Base-by-base conservation (phyloP, 2,113 vertebrate genomes). In the Tangachromis dhanisi region DNA sequence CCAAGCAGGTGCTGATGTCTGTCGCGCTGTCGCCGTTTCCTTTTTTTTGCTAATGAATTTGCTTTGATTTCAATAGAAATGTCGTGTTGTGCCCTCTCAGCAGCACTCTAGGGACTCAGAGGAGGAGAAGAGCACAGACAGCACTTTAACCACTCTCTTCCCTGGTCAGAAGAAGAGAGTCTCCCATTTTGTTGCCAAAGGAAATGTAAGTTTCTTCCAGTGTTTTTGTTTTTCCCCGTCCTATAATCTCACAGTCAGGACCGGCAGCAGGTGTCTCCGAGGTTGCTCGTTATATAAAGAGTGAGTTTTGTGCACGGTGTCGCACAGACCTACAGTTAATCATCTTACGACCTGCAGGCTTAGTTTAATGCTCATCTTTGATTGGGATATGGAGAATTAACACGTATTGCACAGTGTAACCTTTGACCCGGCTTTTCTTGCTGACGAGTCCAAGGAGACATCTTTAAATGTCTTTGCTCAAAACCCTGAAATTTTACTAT, bases 121-220 rank as follows among this genome's bases (percentile, higher is more conserved):
- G 16, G 94, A 89, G 7, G 97, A 97, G 68, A 96, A 95, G 47
- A 95, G 94, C 81, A 80, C 94, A n/a, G 97, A 96, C 8, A 92
- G 94, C 31, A 95, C 96, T 92, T 97, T 98, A 96, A 97, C 97
- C 29, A 97, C 98, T 5, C 95, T 99, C 86, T 96, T 98, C 89
- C 98, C 98, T 0, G 98, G 99, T 5, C 99, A 99, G 83, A 99
- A 98, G 95, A 97, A 97, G 93, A 98, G 99, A 92, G 98, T 99
- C 80, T 99, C 99, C 19, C 99, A 99, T 90, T 97, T 97, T 49
- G 92, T 96, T 93, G 97, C 96, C 93, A 97, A 97, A 96, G 97
- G 96, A 97, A 97, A 92, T 84, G 97, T 98, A 92, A 97, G 97
- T 97, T 80, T 88, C 66, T 17, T 55, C n/a, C 55, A 4, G 61